A percentile compares a stretch with the other conserved stretches of the same genome.
Evolutionary conservation across 1,140 invertebrate genomes (phyloP).

Genomic region (Gonioctena quinquepunctata): DNA sequence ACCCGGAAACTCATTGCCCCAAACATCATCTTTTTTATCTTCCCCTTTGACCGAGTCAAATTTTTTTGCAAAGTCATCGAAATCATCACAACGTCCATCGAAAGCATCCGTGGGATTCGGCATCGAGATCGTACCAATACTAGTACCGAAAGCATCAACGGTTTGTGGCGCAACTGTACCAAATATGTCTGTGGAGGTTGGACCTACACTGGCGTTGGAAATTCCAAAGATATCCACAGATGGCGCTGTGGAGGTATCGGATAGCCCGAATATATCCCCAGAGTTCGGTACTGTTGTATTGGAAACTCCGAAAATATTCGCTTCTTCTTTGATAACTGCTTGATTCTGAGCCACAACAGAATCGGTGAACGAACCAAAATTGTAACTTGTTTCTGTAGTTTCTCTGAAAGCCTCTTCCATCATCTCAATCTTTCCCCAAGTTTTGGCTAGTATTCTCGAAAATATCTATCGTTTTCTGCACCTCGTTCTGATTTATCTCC

Average conservation of each 20-base stretch:
- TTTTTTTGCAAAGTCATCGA: conserved; percentile 85
- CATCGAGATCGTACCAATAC: not conserved
- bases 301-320: not conserved
- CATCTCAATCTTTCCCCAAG: too few species aligned
- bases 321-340: too few species aligned
- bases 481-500: not conserved
- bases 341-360: too few species aligned
- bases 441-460: conserved; percentile 15
- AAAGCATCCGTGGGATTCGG: not conserved
- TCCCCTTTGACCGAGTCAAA: conserved; percentile 73
- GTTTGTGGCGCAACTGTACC: not conserved
- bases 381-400: too few species aligned
- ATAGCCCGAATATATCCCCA: too few species aligned
- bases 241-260: too few species aligned
- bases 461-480: conserved; percentile 26
- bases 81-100: conserved; percentile 60
- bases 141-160: not conserved
- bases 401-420: too few species aligned
- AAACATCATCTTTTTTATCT: conserved; percentile 55
- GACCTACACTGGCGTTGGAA: too few species aligned
- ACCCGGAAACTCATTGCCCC: conserved; percentile 55
- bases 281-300: too few species aligned
- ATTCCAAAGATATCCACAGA: not conserved
- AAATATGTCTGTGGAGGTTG: conserved; percentile 8
- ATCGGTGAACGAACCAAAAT: too few species aligned